Base-by-base conservation (phyloP, 2,888 invertebrate genomes). In the Ligdia adustata region DNA sequence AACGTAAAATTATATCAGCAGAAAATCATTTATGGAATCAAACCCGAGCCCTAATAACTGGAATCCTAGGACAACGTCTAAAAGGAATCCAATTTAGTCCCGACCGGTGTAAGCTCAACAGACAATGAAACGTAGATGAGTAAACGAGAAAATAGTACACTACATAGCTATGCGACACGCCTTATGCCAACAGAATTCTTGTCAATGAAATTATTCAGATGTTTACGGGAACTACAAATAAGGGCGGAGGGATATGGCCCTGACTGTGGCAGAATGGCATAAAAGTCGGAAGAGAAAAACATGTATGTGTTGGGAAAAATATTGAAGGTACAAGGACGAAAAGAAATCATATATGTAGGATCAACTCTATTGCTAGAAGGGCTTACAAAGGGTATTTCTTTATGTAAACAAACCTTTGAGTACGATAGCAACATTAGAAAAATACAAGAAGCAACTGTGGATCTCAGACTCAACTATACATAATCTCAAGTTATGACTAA, bases 71-170 rank as follows among this genome's bases (percentile, higher is more conserved):
- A 22, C 39, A 33, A 39, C 28, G 28, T 22, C 28, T 11, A 28
- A 7, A 9, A 20, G 29, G 39, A 46, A 35, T 46, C 35, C 40
- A 46, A 46, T 46, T 40, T 35, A 24, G 9, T 34, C 3, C 16
- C 29, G 29, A 24, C 22, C 24, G 33, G 28, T 15, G 32, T 42
- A 45, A 40, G 22, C 29, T 40, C 31, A 33, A n/a, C n/a, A 40
- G 24, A 49, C 37, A 52, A 28, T 31, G 31, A 42, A 28, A 43
- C 22, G 29, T 14, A 22, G 34, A 45, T 45, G 45, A 34, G 16
- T 40, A 29, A 15, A 33, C 28, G 28, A 28, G 32, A 45, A 33
- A 39, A 40, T 40, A 35, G 24, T 26, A 40, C 24, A n/a, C n/a
- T n/a, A n/a, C n/a, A n/a, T n/a, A 20, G 20, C 22, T 40, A 34